Evolutionary conservation across 2,797 vertebrate species (phyloP).

Genomic region (Sparus aurata): DNA sequence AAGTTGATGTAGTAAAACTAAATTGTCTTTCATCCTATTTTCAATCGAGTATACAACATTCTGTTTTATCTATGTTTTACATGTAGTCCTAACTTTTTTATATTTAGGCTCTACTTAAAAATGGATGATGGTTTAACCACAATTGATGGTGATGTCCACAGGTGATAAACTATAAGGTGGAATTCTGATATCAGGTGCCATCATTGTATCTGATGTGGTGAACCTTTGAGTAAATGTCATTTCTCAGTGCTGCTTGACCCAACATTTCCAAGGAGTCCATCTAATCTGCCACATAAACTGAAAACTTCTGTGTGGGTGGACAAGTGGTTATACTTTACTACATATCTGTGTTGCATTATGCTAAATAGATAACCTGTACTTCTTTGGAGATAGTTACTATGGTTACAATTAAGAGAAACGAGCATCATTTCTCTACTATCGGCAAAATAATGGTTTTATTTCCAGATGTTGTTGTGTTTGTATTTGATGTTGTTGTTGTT

Average conservation of each 20-base stretch:
- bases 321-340: constrained; percentile 2
- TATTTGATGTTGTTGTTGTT: not conserved
- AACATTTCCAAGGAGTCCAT: not conserved
- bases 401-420: not conserved
- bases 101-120: too few relatives aligned
- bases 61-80: too few relatives aligned
- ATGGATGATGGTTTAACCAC: not conserved
- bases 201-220: not conserved
- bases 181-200: not conserved
- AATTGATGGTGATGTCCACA: too few relatives aligned
- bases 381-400: not conserved
- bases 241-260: not conserved
- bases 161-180: not conserved
- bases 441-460: constrained; percentile 4
- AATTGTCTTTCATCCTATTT: too few relatives aligned
- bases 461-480: not conserved
- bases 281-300: not conserved
- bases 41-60: too few relatives aligned
- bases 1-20: too few relatives aligned
- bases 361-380: too few relatives aligned
- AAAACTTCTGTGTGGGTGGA: not conserved
- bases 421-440: constrained; percentile 26
- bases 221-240: not conserved
- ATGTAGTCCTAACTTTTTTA: too few relatives aligned
- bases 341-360: not conserved